phyloP scores from a whole-genome alignment of 2,797 vertebrate genomes.

The Enteromius radiatus region DNA sequence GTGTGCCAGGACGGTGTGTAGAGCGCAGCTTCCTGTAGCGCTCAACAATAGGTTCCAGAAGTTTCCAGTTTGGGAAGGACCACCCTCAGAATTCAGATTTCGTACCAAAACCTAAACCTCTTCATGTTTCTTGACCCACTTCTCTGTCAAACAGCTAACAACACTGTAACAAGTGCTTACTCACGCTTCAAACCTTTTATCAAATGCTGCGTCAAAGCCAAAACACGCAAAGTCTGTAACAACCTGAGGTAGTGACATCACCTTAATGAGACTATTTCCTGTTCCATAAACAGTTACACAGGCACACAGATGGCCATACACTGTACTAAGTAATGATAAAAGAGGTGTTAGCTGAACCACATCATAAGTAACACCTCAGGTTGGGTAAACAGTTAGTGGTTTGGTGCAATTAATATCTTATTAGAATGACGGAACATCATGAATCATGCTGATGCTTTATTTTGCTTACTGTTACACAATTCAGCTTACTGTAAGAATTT shows the following conservation, averaged over 20 bases:
- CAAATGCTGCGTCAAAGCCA: slow-evolving; percentile 28
- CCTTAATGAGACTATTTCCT: slow-evolving; percentile 36
- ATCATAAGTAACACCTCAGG: slow-evolving; percentile 29
- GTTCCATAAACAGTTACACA: not conserved
- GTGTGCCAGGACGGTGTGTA: slow-evolving; percentile 7
- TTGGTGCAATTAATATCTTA: no score
- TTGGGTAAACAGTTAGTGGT: not conserved
- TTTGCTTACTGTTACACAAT: not conserved
- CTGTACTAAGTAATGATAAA: slow-evolving; percentile 17
- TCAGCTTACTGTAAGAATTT: not conserved
- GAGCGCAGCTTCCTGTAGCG: not conserved
- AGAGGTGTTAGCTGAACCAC: slow-evolving; percentile 9
- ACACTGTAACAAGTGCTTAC: slow-evolving; percentile 14
- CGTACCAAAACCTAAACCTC: not conserved
- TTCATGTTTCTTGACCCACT: not conserved
- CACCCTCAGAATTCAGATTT: slow-evolving; percentile 8
- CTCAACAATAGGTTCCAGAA: slow-evolving; percentile 28
- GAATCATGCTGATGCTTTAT: not conserved
- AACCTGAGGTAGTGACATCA: slow-evolving; percentile 49
- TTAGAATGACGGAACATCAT: not conserved
- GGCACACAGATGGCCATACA: not conserved
- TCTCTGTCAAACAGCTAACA: not conserved
- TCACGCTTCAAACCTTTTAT: slow-evolving; percentile 28
- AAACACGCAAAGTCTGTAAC: slow-evolving; percentile 21
- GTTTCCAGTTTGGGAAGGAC: slow-evolving; percentile 16